Evolutionary conservation across 2,888 invertebrate species (phyloP), one percentile per base, ranked within the genome.

Genomic region (Chymomyza amoena): DNA sequence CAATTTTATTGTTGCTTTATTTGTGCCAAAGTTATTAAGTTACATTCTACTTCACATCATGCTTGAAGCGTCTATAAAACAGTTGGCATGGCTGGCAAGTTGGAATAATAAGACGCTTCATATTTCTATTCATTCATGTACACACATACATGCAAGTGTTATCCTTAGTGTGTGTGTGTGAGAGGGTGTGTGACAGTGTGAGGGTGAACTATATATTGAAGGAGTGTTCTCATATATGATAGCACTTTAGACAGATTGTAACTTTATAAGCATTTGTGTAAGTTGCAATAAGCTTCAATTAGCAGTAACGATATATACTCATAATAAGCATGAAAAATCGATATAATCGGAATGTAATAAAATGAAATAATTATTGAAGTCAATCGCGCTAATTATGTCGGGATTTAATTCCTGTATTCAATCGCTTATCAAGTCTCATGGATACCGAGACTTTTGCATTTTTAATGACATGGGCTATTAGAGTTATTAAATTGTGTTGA

Each of bases 1-100:
- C 69, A 73, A 56, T 62, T 71, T 68, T 64, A 72, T 74, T 65
- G 64, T 69, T 69, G 68, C 68, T 56, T 61, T 74, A 77, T 73
- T 78, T 80, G 83, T 76, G 80, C 76, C 75, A 73, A 72, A 87
- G 83, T 87, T 83, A 85, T 85, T 81, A 80, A 87, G 79, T 72
- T 73, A 66, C 20, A 25, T 57, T 25, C 57, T 20, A 18, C 57
- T 57, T 57, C 25, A 25, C 28, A 13, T 57, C 13, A 45, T 45
- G 39, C 39, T 71, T 65, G 60, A 77, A 81, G 79, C 68, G 56
- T 45, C 39, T 45, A 45, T 45, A 45, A 45, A 45, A 45, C 39
- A 45, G 39, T 45, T 15, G 39, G 39, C 39, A 45, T 45, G 39
- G 10, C 39, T 45, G 39, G 39, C 39, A 45, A 45, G 13, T 45